A percentile compares a stretch with the other conserved stretches of the same genome.
Evolutionary conservation across 2,113 vertebrate species (phyloP).

Genomic region (Oreochromis tanganicae): DNA sequence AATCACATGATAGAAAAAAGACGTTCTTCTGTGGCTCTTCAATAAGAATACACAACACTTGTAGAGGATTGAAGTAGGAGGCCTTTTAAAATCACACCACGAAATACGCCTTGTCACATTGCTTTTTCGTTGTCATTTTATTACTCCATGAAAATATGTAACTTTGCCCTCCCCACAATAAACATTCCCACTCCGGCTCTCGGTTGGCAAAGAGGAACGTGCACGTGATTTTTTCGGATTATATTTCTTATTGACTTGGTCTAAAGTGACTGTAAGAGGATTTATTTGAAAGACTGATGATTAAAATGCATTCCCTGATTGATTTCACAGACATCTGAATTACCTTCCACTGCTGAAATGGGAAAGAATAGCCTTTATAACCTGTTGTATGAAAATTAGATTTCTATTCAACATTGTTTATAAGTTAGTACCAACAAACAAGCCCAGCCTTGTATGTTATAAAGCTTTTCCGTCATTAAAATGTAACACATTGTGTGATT

Average conservation of each 20-base stretch:
- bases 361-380: background rate
- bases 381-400: background rate
- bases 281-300: background rate
- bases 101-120: background rate
- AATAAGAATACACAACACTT: background rate
- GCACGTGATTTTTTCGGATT: background rate
- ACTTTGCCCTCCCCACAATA: background rate
- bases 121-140: background rate
- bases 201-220: background rate
- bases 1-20: background rate
- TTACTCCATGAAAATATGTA: slow-evolving; percentile 13
- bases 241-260: background rate
- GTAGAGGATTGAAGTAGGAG: background rate
- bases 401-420: background rate
- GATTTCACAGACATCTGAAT: background rate
- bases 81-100: background rate
- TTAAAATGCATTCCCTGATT: background rate
- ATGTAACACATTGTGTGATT: background rate
- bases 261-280: background rate
- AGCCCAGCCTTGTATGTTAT: background rate
- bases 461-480: background rate
- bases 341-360: rapidly evolving
- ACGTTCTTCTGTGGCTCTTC: background rate
- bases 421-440: background rate
- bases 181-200: slow-evolving; percentile 4